Evolutionary conservation across 2,113 vertebrate species (phyloP).

Genomic region (Haemorhous mexicanus): DNA sequence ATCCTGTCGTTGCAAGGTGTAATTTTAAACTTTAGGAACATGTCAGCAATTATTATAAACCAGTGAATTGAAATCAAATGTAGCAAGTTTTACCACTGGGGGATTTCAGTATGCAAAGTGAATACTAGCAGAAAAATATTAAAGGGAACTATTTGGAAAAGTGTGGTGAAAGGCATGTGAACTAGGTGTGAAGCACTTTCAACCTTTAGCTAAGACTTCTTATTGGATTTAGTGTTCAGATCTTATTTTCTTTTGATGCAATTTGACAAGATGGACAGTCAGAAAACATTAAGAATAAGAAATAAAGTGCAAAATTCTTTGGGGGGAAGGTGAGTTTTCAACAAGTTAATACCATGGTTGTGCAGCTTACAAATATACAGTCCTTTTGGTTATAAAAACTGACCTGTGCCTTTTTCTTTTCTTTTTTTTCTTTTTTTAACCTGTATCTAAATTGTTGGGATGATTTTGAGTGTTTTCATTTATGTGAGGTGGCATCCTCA

Average conservation of each 20-base stretch:
- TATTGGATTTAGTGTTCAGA: background rate
- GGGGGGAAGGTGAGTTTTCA: background rate
- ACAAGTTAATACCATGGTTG: rapidly evolving
- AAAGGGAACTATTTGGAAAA: background rate
- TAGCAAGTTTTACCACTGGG: background rate
- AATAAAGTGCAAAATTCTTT: background rate
- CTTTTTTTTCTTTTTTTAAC: background rate
- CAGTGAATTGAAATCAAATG: background rate
- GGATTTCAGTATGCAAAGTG: background rate
- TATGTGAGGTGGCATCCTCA: background rate
- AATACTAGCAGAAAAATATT: background rate
- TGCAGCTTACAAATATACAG: background rate
- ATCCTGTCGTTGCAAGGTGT: background rate
- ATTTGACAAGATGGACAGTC: background rate
- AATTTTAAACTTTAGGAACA: background rate
- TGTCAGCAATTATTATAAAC: background rate
- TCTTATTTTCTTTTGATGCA: background rate
- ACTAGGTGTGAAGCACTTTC: background rate
- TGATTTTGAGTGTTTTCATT: background rate
- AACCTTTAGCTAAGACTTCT: background rate
- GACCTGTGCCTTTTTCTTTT: background rate
- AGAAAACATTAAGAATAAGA: background rate
- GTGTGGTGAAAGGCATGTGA: background rate
- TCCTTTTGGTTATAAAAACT: background rate
- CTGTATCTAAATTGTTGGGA: background rate